Evolutionary conservation across 2,888 invertebrate genomes (phyloP), one percentile per base, ranked within the genome.

Genomic region (Orthosia cruda): DNA sequence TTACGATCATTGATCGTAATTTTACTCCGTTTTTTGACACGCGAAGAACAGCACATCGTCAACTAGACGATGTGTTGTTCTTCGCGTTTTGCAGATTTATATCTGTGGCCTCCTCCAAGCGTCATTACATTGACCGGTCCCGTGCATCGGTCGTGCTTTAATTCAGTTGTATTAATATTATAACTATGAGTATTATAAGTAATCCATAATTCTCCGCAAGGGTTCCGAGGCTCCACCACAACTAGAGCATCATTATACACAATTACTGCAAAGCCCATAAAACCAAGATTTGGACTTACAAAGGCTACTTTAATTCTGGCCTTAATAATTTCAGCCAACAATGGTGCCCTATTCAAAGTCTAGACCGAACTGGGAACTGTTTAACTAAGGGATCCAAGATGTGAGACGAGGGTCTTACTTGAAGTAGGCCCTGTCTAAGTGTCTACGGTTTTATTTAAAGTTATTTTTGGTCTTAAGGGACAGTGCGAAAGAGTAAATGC

Each of bases 291-390:
- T 73, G 55, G 47, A 49, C 57, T 71, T 40, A 69, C 68, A 75
- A 75, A 83, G 15, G 61, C 64, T 79, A 68, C 61, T 75, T 69
- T 68, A 80, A 80, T 67, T 83, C 61, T 57, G 66, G 74, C 67
- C 74, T 65, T 58, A 74, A 83, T 83, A 77, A 83, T 83, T 81
- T 74, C 45, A 73, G 49, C 47, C 50, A 73, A 77, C 84, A 77
- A 72, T 75, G 67, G 76, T 26, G 58, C 16, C 77, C 71, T 81
- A 69, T 81, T 78, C 76, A 74, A 72, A 77, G 79, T 79, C 82
- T 75, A 65, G 74, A 68, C 64, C 76, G 76, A n/a, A 74, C 61
- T 61, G 78, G 64, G 20, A 20, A 15, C 52, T 78, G 67, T 81
- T 78, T 81, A 69, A 65, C 78, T 81, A 81, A 74, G 12, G 65